Evolutionary conservation across 2,888 invertebrate genomes (phyloP).

Genomic region (Euclidia mi): DNA sequence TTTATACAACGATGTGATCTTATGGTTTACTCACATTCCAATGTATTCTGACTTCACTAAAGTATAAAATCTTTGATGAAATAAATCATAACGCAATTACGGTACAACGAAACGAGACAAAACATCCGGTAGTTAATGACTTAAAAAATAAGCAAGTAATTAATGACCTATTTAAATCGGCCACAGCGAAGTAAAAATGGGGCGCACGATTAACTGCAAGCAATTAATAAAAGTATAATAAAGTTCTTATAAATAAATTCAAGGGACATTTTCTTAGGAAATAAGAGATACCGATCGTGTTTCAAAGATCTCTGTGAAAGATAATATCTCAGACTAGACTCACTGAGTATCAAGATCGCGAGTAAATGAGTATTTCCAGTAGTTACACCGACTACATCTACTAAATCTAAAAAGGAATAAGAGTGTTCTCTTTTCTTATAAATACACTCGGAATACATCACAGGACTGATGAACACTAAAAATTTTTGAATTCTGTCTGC

Average conservation of each 20-base stretch:
- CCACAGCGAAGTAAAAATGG: constrained; percentile 18
- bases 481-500: no score
- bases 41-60: no score
- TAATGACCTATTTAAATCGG: constrained; percentile 4
- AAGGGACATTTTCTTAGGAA: constrained; percentile 39
- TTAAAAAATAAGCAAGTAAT: constrained; percentile 4
- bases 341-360: constrained; percentile 11
- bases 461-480: no score
- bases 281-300: constrained; percentile 43
- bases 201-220: constrained; percentile 24
- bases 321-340: constrained; percentile 32
- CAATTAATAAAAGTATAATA: constrained; percentile 40
- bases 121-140: neutral
- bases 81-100: neutral
- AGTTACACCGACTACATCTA: constrained; percentile 35
- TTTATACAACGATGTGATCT: no score
- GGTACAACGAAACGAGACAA: neutral
- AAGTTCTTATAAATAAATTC: constrained; percentile 37
- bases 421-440: neutral
- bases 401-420: constrained; percentile 40
- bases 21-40: no score
- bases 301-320: constrained; percentile 48
- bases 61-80: no score
- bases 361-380: constrained; percentile 38
- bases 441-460: no score